Evolutionary conservation across 2,797 vertebrate genomes (phyloP).

Genomic region (Artibeus jamaicensis): DNA sequence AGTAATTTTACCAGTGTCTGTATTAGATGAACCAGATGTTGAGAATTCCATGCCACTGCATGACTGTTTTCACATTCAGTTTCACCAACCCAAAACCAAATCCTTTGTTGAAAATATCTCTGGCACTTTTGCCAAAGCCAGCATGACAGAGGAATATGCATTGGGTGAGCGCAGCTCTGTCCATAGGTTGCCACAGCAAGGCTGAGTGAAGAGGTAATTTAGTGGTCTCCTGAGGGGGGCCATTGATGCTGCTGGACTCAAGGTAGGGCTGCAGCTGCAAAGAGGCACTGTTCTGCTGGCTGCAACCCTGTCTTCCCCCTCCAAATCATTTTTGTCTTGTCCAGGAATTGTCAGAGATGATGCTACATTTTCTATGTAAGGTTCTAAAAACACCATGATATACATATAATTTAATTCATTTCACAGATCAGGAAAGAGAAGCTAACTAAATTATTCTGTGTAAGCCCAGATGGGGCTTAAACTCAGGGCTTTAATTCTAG

Average conservation of each 20-base stretch:
- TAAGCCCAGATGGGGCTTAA: not conserved
- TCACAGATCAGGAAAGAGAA: not conserved
- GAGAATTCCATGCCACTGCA: too few relatives aligned
- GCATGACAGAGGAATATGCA: not conserved
- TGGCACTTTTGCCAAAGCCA: not conserved
- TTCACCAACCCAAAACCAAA: not conserved
- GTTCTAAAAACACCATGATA: not conserved
- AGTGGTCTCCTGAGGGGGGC: not conserved
- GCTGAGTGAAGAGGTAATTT: not conserved
- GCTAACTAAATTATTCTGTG: not conserved
- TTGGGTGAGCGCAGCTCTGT: not conserved
- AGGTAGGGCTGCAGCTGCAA: too few relatives aligned
- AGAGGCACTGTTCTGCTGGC: too few relatives aligned
- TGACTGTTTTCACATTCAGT: not conserved
- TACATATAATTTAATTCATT: not conserved
- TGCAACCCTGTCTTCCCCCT: not conserved
- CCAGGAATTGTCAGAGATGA: not conserved
- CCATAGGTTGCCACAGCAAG: slow-evolving; percentile 21
- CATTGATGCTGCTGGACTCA: too few relatives aligned
- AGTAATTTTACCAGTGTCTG: too few relatives aligned
- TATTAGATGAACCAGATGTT: too few relatives aligned
- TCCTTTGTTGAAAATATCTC: not conserved
- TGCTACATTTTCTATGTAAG: not conserved
- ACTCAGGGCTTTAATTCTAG: not conserved
- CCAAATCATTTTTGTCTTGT: not conserved